These are phyloP conservation scores for Mormyrus iriodes DNA, from an alignment of 2,113 vertebrate species.

Conservation along the genomic window DNA sequence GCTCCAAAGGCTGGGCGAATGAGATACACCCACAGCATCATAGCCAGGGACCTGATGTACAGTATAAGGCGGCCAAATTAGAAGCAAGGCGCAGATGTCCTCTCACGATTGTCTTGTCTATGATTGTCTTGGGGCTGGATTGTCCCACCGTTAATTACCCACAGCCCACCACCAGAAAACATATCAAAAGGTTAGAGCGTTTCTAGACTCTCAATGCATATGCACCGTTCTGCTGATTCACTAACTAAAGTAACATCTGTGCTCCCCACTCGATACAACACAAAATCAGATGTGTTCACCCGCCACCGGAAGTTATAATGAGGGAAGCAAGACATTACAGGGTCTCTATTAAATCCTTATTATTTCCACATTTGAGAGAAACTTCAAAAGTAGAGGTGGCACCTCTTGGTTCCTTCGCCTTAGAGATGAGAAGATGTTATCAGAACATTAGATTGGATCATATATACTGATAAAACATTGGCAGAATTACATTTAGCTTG, in stretches of 20 bases:
- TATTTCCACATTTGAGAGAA: background rate
- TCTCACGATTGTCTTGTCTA: background rate
- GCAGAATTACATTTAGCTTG: background rate
- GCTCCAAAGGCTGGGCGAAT: background rate
- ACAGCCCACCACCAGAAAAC: background rate
- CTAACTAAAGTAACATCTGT: background rate
- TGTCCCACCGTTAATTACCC: background rate
- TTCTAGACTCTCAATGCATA: background rate
- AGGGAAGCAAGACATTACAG: background rate
- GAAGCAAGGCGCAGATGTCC: background rate
- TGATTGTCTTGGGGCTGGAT: background rate
- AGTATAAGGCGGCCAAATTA: background rate
- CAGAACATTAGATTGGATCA: background rate
- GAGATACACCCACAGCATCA: background rate
- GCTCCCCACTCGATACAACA: background rate
- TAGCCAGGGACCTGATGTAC: background rate
- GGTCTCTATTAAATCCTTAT: background rate
- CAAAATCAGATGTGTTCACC: background rate
- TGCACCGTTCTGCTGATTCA: background rate
- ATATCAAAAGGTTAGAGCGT: background rate
- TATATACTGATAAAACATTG: background rate
- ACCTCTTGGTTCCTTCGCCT: background rate
- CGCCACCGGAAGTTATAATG: background rate
- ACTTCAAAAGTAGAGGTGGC: background rate
- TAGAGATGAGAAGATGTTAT: background rate